Percentiles rank a stretch among this genome's conserved stretches.
These are phyloP conservation scores for Zhengitettix transpicula DNA, from an alignment of 2,888 invertebrate genomes.

Conservation along the genomic window DNA sequence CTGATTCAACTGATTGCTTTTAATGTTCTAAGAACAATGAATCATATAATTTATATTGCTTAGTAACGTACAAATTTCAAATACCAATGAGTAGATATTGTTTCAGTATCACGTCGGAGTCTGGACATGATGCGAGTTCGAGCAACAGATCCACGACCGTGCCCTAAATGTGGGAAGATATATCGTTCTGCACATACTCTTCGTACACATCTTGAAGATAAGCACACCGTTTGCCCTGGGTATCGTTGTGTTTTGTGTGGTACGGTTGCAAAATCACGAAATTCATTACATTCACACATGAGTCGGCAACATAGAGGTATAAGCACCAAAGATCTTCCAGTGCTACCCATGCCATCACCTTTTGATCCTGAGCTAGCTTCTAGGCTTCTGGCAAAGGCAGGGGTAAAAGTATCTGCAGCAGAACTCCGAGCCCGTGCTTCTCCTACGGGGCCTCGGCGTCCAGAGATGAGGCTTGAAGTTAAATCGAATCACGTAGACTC, in stretches of 20 bases:
- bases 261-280: conserved; percentile 81
- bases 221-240: conserved; percentile 83
- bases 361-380: conserved; percentile 82
- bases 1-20: no score
- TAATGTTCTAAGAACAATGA: no score
- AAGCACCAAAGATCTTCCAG: conserved; percentile 82
- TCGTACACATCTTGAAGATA: conserved; percentile 80
- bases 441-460: conserved; percentile 52
- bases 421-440: conserved; percentile 71
- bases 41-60: no score
- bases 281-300: conserved; percentile 87
- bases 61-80: no score
- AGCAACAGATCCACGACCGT: conserved; percentile 82
- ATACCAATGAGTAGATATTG: not conserved
- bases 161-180: conserved; percentile 85
- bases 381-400: conserved; percentile 71
- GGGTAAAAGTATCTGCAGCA: conserved; percentile 54
- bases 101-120: conserved; percentile 55
- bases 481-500: conserved; percentile 26
- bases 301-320: conserved; percentile 84
- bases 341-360: conserved; percentile 80
- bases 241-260: conserved; percentile 84
- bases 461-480: conserved; percentile 58
- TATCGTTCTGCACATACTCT: conserved; percentile 83
- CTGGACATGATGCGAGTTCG: conserved; percentile 73